A percentile compares a stretch with the other conserved stretches of the same genome.
Evolutionary conservation across 2,113 vertebrate genomes (phyloP).

Genomic region (Stercorarius parasiticus): DNA sequence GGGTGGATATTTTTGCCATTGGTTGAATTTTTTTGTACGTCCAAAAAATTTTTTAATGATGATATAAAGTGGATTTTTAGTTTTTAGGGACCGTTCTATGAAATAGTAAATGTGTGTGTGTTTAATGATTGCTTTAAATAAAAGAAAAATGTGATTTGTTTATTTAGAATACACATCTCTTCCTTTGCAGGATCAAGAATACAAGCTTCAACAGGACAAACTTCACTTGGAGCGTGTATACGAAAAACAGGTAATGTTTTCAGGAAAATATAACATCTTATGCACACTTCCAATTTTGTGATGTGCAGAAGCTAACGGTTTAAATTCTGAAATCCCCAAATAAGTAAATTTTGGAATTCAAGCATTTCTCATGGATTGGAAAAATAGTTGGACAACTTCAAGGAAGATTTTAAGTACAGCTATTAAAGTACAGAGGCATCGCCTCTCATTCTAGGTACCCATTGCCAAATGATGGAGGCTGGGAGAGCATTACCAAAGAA

Average conservation of each 20-base stretch:
- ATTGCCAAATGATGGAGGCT: not conserved
- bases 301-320: not conserved
- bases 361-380: not conserved
- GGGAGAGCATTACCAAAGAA: not conserved
- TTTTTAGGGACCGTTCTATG: not conserved
- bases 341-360: not conserved
- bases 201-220: conserved; percentile 81
- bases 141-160: not conserved
- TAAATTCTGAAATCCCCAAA: not conserved
- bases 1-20: not conserved
- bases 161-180: not conserved
- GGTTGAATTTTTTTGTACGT: not conserved
- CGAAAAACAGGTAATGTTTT: conserved; percentile 86
- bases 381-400: not conserved
- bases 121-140: not conserved
- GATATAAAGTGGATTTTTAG: not conserved
- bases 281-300: not conserved
- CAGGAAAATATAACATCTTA: not conserved
- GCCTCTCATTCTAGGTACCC: not conserved
- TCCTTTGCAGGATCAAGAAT: conserved; percentile 83
- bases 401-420: not conserved
- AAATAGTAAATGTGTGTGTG: not conserved
- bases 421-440: not conserved
- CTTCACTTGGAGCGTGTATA: conserved; percentile 74
- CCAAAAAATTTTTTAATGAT: not conserved